Evolutionary conservation across 1,140 invertebrate genomes (phyloP), one percentile per base, ranked within the genome.

Genomic region (Chironomus tepperi): DNA sequence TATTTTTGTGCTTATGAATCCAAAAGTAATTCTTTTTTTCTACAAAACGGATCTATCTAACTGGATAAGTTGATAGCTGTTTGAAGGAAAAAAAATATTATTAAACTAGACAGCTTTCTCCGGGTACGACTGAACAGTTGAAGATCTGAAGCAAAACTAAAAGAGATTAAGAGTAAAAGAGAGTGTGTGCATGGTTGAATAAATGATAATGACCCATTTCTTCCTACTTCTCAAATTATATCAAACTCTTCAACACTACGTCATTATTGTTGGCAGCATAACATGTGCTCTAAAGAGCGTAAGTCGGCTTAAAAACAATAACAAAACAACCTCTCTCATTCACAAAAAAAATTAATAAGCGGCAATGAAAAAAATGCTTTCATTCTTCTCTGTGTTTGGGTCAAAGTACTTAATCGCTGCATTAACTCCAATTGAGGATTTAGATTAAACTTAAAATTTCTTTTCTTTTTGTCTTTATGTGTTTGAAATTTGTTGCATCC

Each of bases 171-270:
- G 65, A 70, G 8, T 70, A 16, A 70, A 70, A 70, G 65, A 70
- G 19, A 70, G 47, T 18, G 16, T 70, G 16, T 12, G 9, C 9
- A 18, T 70, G 65, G 65, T 70, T 70, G 47, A 70, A 70, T 70
- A 16, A 70, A 70, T 70, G 65, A 21, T 21, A 70, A 70, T 70
- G 65, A 70, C 65, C 65, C 65, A 70, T 70, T 70, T 70, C 65
- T 70, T 70, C 18, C 6, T 9, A 19, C 18, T 70, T 19, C 47
- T 57, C 47, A 34, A 34, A 34, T 5, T 34, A 34, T 34, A 34
- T 57, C n/a, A 9, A 70, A 9, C 65, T 70, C 64, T 67, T 19
- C 16, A 10, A 18, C 10, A 57, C n/a, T 70, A 21, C 18, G 16
- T 10, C n/a, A 16, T 7, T 7, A 70, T 70, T 3, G 18, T 9